A percentile compares a stretch with the other conserved stretches of the same genome.
These are phyloP conservation scores for Chelmon rostratus DNA, from an alignment of 2,797 vertebrate genomes.

Conservation along the genomic window DNA sequence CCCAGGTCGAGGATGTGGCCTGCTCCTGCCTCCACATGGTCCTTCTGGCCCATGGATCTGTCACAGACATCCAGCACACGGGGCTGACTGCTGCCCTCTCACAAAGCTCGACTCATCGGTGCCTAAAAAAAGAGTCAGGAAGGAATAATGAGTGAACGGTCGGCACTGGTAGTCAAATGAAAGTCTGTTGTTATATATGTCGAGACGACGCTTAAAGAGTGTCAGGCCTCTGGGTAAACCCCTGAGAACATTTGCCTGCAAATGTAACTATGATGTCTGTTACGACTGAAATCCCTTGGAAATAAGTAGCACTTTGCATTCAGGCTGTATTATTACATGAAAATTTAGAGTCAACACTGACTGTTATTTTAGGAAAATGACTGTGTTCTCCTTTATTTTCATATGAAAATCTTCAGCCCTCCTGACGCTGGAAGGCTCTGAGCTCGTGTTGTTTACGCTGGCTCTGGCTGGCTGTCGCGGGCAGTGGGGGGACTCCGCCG, in stretches of 20 bases:
- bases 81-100: conserved; percentile 85
- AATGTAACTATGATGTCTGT: no score
- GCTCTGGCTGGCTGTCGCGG: conserved; percentile 3
- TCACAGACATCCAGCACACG: conserved; percentile 90
- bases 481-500: conserved; percentile 26
- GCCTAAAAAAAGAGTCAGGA: conserved; percentile 49
- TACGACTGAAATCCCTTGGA: neutral
- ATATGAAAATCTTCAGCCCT: neutral
- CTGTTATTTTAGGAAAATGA: conserved; percentile 32
- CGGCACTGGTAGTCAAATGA: no score
- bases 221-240: no score
- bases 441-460: conserved; percentile 18
- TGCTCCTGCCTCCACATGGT: conserved; percentile 90
- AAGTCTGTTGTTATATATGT: no score
- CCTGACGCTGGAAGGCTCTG: neutral
- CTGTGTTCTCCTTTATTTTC: neutral
- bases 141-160: no score
- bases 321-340: neutral
- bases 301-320: conserved; percentile 38
- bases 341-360: conserved; percentile 18
- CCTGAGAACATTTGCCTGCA: no score
- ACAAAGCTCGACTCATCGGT: conserved; percentile 67
- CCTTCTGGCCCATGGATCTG: conserved; percentile 98
- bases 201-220: no score
- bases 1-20: conserved; percentile 86